These are phyloP conservation scores for Hycleus phaleratus DNA, from an alignment of 1,140 invertebrate genomes.

Conservation along the genomic window DNA sequence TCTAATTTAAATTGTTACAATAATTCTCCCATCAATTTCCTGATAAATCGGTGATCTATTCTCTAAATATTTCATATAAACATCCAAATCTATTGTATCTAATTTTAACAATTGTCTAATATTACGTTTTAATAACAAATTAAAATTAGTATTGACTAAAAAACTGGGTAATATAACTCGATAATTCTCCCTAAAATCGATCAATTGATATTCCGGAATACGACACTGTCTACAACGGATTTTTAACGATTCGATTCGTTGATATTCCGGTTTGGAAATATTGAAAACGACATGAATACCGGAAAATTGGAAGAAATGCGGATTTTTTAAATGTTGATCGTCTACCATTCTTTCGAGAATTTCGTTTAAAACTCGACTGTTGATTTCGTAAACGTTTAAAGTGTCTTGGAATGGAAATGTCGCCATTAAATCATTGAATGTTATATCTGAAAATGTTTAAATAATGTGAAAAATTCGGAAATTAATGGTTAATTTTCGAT, in stretches of 20 bases:
- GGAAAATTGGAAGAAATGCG: conserved; percentile 38
- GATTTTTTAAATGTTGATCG: conserved; percentile 26
- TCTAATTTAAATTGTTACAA: neutral
- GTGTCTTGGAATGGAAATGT: conserved; percentile 48
- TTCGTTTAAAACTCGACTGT: conserved; percentile 41
- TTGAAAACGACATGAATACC: conserved; percentile 46
- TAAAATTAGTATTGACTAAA: conserved; percentile 58
- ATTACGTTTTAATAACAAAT: conserved; percentile 32
- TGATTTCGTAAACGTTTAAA: conserved; percentile 44
- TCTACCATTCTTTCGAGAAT: conserved; percentile 40
- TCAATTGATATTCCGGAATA: conserved; percentile 49
- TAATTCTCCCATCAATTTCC: conserved; percentile 31
- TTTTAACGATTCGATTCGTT: conserved; percentile 46
- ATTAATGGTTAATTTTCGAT: no score
- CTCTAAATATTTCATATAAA: conserved; percentile 33
- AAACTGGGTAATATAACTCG: conserved; percentile 52
- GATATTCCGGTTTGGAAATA: conserved; percentile 43
- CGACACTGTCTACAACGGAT: conserved; percentile 55
- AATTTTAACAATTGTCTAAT: neutral
- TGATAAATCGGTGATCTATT: conserved; percentile 26
- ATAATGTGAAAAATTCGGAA: neutral
- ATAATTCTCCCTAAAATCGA: conserved; percentile 47
- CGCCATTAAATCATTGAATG: conserved; percentile 44
- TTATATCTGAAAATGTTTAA: conserved; percentile 28
- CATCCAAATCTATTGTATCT: conserved; percentile 4